Evolutionary conservation across 2,113 vertebrate genomes (phyloP).

Genomic region (Okapia johnstoni): DNA sequence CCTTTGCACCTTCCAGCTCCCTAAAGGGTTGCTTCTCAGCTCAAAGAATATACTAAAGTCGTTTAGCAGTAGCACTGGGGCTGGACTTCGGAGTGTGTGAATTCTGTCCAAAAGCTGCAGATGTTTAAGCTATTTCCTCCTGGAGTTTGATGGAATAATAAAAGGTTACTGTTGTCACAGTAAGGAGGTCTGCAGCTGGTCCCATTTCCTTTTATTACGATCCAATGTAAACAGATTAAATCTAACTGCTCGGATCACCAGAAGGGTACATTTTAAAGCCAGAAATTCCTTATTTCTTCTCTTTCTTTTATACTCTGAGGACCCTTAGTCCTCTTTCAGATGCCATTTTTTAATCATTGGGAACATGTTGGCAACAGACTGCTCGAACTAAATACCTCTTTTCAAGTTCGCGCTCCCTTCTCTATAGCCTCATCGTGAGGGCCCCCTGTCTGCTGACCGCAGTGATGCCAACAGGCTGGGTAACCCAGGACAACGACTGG

Average conservation of each 20-base stretch:
- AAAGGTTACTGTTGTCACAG: conserved; percentile 85
- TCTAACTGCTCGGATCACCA: conserved; percentile 75
- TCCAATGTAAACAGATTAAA: conserved; percentile 85
- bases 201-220: conserved; percentile 82
- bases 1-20: conserved; percentile 44
- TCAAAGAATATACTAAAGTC: conserved; percentile 70
- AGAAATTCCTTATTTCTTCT: conserved; percentile 60
- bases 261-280: conserved; percentile 73
- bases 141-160: conserved; percentile 83
- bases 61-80: conserved; percentile 78
- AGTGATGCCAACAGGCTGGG: background rate
- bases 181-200: conserved; percentile 85
- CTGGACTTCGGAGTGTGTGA: conserved; percentile 71
- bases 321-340: background rate
- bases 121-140: conserved; percentile 86
- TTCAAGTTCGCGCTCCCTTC: background rate
- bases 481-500: background rate
- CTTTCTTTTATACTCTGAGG: conserved; percentile 1
- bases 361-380: conserved; percentile 1
- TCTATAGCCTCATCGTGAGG: background rate
- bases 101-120: conserved; percentile 80
- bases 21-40: conserved; percentile 59
- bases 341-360: conserved; percentile 4
- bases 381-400: background rate
- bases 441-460: background rate